Evolutionary conservation across 1,140 invertebrate species (phyloP), one percentile per base, ranked within the genome.

Genomic region (Anoplophora glabripennis): DNA sequence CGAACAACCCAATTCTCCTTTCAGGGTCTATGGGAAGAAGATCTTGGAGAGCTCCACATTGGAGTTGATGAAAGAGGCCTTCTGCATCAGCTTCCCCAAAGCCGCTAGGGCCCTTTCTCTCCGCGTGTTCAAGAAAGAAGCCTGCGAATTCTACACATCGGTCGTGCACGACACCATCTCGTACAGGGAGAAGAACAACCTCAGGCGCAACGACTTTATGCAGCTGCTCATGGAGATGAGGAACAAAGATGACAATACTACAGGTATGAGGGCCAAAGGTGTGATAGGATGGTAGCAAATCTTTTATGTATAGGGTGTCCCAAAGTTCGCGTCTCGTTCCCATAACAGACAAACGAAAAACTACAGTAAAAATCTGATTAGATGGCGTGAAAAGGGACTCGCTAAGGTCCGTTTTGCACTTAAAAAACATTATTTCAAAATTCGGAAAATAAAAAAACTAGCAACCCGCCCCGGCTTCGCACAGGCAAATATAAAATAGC

Each of bases 1-100:
- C 15, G 72, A 75, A 36, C 75, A 82, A 65, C 70, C 78, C 0
- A 68, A 83, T 28, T 77, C 80, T 0, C 78, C 82, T 64, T 86
- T 86, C 66, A 37, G 65, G 38, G 21, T 45, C 18, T 49, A 59
- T 21, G 60, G 61, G 17, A 45, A 15, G 35, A 53, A 35, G 28
- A 21, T 52, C 14, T 56, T 57, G 47, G 8, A 17, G 7, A 18
- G 36, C 3, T 12, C 21, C 7, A 33, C 37, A 10, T 46, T 63
- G 2, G 35, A 47, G 2, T 5, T 28, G 21, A 5, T 28, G 21
- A 28, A 28, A 28, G 21, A 28, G 2, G 21, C 21, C 5, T 28
- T 28, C 21, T 3, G 3, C 5, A 2, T 28, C 21, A 28, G 21
- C 21, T 41, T 41, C 38, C 38, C 38, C 15, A n/a, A 41, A 3